Evolutionary conservation across 2,888 invertebrate genomes (phyloP), one percentile per base, ranked within the genome.

Genomic region (Philereme transversata): DNA sequence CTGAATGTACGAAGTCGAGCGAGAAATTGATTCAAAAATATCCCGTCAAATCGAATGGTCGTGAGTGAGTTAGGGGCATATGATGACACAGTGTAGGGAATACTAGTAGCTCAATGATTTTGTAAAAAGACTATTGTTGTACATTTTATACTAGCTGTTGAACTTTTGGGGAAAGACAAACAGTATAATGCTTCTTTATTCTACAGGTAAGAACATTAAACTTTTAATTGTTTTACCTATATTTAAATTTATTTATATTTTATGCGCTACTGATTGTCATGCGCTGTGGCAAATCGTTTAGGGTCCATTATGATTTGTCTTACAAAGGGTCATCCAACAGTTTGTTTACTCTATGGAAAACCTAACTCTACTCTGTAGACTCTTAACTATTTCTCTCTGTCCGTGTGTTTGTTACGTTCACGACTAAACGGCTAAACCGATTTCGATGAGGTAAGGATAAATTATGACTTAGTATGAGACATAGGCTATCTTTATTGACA

Each of bases 1-100:
- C 78, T 79, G 74, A 74, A 77, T 68, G 70, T 55, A 74, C 51
- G 68, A 71, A 78, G 69, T 77, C 75, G 71, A 72, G 74, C 81
- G 79, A 60, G 71, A 83, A 84, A 84, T 84, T 82, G 83, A 82
- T 83, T 83, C 80, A 84, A 83, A 84, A 83, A 83, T 82, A 80
- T 78, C 76, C 81, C 76, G 75, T 76, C 78, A 80, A 81, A 82
- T 81, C 79, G 81, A 82, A 83, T 76, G 72, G 73, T 72, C 66
- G 65, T 72, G 73, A 75, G 76, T 75, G 74, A 75, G 75, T 76
- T 74, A 74, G 68, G 69, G 54, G 62, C 67, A 65, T 51, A 64
- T 60, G 7, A 51, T 49, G 52, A 7, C 48, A 53, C 43, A 58
- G 58, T 49, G 11, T n/a, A 5, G n/a, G 3, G 3, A 44, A 38